Conservation (phyloP, 2,888 invertebrate species). For the Hedychridium roseum region DNA sequence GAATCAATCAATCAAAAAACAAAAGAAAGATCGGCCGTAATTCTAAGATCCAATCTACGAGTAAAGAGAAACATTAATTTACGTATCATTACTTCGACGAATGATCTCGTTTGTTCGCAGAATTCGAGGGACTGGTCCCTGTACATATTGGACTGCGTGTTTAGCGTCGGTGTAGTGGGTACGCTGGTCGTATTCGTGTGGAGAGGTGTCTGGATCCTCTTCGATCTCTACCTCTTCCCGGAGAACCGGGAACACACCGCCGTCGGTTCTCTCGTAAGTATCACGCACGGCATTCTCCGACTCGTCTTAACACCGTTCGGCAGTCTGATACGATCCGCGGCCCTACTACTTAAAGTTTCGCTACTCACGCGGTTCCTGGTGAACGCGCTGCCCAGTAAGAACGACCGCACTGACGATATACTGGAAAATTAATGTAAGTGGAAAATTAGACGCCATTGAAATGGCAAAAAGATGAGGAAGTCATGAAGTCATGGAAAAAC, state of each 20-base stretch:
- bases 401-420: too few species aligned
- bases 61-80: background rate
- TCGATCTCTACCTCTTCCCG: constrained; percentile 84
- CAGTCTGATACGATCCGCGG: too few species aligned
- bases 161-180: constrained; percentile 85
- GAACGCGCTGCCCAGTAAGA: too few species aligned
- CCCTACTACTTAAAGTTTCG: too few species aligned
- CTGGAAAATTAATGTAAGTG: too few species aligned
- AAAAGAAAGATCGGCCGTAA: background rate
- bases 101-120: constrained; percentile 65
- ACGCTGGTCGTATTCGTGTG: constrained; percentile 88
- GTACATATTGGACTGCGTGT: constrained; percentile 84
- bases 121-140: constrained; percentile 74
- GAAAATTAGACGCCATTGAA: too few species aligned
- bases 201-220: constrained; percentile 85
- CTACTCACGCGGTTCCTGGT: too few species aligned
- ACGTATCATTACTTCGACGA: background rate
- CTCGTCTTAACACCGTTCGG: too few species aligned
- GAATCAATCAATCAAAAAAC: too few species aligned
- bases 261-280: constrained; percentile 81
- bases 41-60: background rate
- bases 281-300: constrained; percentile 18
- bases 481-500: too few species aligned
- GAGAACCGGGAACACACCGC: constrained; percentile 74
- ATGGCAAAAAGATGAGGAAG: too few species aligned